A percentile compares a stretch with the other conserved stretches of the same genome.
phyloP scores from a whole-genome alignment of 1,140 invertebrate genomes.

The Aphis gossypii region DNA sequence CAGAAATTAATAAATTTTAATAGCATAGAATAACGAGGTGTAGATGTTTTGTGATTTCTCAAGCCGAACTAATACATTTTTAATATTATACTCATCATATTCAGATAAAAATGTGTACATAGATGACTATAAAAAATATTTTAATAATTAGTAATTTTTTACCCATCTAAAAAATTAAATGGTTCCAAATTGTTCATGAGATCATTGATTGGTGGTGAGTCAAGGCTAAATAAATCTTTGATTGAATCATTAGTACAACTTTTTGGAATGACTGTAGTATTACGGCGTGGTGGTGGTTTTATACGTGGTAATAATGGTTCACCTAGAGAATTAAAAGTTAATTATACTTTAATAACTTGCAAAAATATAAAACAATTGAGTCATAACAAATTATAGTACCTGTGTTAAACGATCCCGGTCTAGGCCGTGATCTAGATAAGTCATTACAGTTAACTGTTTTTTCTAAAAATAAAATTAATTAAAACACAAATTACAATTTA shows the following conservation, averaged over 20 bases:
- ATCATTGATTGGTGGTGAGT: conserved; percentile 57
- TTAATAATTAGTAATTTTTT: not conserved
- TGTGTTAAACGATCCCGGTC: conserved; percentile 67
- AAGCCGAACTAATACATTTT: conserved; percentile 36
- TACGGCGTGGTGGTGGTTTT: conserved; percentile 59
- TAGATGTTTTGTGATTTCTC: not conserved
- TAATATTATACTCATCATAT: conserved; percentile 37
- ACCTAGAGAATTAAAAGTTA: conserved; percentile 53
- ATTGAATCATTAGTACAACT: conserved; percentile 55
- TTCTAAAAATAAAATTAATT: conserved; percentile 47
- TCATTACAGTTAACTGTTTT: conserved; percentile 49
- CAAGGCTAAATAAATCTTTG: conserved; percentile 56
- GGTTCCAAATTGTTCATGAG: conserved; percentile 49
- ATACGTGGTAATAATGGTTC: conserved; percentile 59
- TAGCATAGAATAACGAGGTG: conserved; percentile 37
- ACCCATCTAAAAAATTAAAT: conserved; percentile 53
- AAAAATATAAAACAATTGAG: not conserved
- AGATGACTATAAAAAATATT: not conserved
- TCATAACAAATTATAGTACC: conserved; percentile 59
- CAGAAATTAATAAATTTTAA: conserved; percentile 45
- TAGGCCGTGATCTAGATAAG: conserved; percentile 65
- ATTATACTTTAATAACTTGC: conserved; percentile 12
- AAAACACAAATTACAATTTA: not conserved
- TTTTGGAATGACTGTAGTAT: conserved; percentile 42
- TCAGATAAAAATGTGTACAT: not conserved